phyloP scores from a whole-genome alignment of 2,888 invertebrate genomes.

The Drosophila rellima region DNA sequence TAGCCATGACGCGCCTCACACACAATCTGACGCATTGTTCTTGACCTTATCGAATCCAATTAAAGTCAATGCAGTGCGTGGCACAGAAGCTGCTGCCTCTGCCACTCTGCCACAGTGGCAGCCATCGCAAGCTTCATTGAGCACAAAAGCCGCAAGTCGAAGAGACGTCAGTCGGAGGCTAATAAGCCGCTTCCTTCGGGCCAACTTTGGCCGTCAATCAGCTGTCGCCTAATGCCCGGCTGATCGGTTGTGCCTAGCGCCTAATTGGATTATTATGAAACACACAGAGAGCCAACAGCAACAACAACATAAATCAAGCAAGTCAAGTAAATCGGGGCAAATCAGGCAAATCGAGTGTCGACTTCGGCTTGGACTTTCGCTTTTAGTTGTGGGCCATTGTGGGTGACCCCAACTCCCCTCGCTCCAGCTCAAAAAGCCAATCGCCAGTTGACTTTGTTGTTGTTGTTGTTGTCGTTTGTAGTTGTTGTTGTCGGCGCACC shows the following conservation, averaged over 20 bases:
- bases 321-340: slow-evolving; percentile 42
- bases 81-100: slow-evolving; percentile 60
- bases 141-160: slow-evolving; percentile 10
- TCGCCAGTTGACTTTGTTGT: slow-evolving; percentile 29
- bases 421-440: slow-evolving; percentile 37
- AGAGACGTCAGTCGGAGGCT: slow-evolving; percentile 40
- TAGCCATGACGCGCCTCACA: slow-evolving; percentile 50
- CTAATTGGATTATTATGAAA: slow-evolving; percentile 80
- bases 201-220: slow-evolving; percentile 70
- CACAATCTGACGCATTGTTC: slow-evolving; percentile 63
- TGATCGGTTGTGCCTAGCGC: slow-evolving; percentile 51
- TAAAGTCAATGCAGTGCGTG: slow-evolving; percentile 72
- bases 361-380: slow-evolving; percentile 68
- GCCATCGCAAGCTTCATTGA: slow-evolving; percentile 32
- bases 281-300: slow-evolving; percentile 18
- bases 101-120: background rate
- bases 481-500: slow-evolving; percentile 60
- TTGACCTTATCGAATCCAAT: slow-evolving; percentile 79
- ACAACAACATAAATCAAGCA: slow-evolving; percentile 48
- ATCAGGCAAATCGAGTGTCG: slow-evolving; percentile 51
- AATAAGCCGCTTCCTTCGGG: slow-evolving; percentile 78
- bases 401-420: slow-evolving; percentile 66
- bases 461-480: background rate
- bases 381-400: slow-evolving; percentile 65
- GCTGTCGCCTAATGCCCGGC: slow-evolving; percentile 74